phyloP scores from a whole-genome alignment of 2,888 invertebrate genomes.

The Drosophila mimica region DNA sequence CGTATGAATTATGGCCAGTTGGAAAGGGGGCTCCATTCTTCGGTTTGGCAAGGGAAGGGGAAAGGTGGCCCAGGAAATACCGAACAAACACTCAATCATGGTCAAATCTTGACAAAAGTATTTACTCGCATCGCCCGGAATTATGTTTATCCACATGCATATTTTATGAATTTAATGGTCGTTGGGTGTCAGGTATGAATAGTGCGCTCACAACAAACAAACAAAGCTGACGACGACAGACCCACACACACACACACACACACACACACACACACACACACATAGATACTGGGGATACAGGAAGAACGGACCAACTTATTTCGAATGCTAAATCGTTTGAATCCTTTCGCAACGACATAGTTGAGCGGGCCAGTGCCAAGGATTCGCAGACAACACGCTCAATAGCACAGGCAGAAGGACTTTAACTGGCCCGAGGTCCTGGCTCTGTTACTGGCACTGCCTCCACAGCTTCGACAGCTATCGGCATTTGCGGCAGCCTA shows the following conservation, averaged over 20 bases:
- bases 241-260: constrained; percentile 6
- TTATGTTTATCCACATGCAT: constrained; percentile 79
- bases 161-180: constrained; percentile 76
- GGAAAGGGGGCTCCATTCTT: neutral
- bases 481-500: constrained; percentile 60
- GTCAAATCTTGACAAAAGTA: constrained; percentile 74
- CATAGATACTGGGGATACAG: neutral
- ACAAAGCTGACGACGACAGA: constrained; percentile 31
- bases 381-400: constrained; percentile 44
- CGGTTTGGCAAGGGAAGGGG: neutral
- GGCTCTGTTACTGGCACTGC: constrained; percentile 20
- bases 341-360: constrained; percentile 73
- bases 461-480: constrained; percentile 53
- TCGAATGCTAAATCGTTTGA: constrained; percentile 76
- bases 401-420: constrained; percentile 56
- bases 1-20: constrained; percentile 73
- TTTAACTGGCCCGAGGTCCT: constrained; percentile 61
- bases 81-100: constrained; percentile 72
- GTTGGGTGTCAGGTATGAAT: constrained; percentile 45
- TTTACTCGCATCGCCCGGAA: constrained; percentile 74
- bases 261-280: constrained; percentile 5
- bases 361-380: constrained; percentile 58
- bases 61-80: neutral
- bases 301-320: constrained; percentile 66
- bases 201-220: constrained; percentile 36